Base-by-base conservation (phyloP, 2,113 vertebrate genomes). In the Etheostoma spectabile region DNA sequence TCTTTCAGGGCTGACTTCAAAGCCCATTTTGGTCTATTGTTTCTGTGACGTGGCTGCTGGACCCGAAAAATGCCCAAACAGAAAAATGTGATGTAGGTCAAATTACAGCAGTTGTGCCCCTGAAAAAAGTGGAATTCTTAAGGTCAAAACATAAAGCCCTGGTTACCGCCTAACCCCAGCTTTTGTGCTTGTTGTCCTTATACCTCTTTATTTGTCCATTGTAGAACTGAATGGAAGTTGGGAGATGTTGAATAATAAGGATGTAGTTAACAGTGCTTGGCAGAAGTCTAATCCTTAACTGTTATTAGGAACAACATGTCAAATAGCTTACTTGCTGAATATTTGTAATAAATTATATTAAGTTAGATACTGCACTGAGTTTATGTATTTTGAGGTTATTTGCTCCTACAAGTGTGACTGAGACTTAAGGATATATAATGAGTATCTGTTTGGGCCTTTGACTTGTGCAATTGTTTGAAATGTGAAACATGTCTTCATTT, bases 1-100 rank as follows among this genome's bases (percentile, higher is more conserved):
- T 96, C 95, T 95, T 97, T 97, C 96, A 69, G 91, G 74, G 57
- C 71, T 57, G 72, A 98, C 97, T 98, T 99, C 98, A 99, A 99
- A 99, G 97, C 93, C 95, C 94, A 92, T 91, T 93, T 89, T 93
- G 94, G 91, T 82, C 93, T 94, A 97, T 99, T 99, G 98, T 99
- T 94, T 96, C 93, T 86, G 89, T 95, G 95, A 94, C 93, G 95
- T 94, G 93, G 96, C 97, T 96, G 96, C 94, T 95, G 96, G 96
- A 97, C 96, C 95, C 95, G 92, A 93, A 97, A 98, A 98, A 97
- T 95, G 95, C 95, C 95, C 96, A 96, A 96, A 98, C 96, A 98
- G 97, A 96, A 96, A 85, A 96, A 97, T 96, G 94, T 90, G 94
- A 97, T 97, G 97, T 97, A 97, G 98, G 97, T 98, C 97, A 98